Evolutionary conservation across 1,140 invertebrate species (phyloP), one percentile per base, ranked within the genome.

Genomic region (Hormaphis cornu): DNA sequence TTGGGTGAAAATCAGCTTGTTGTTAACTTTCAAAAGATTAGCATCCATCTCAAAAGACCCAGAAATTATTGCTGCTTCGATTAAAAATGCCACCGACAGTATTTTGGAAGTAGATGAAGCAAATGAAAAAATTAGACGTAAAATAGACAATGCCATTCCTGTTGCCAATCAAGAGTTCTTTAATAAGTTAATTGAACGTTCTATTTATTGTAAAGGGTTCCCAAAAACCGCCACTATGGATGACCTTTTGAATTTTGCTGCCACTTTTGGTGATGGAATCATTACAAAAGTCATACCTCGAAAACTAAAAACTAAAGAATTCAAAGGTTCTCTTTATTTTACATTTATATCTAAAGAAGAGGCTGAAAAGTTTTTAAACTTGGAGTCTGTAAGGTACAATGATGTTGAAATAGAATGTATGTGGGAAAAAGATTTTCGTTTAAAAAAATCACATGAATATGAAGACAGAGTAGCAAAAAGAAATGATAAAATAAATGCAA

Each of bases 151-250:
- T 95, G 7, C 94, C 93, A 18, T 95, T 4, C 94, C 93, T n/a
- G 87, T 89, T 72, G 86, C 89, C 76, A 87, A 89, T 74, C 89
- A 92, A 71, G 87, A 90, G 71, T 85, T 88, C 42, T 85, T 86
- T 73, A 89, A 93, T 74, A 86, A 90, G 72, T 79, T 94, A 12
- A 83, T 84, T 74, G 79, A 80, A 6, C 83, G 89, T 70, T 91
- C 91, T 56, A 82, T 91, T 22, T 97, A 97, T 79, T 83, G 86
- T 30, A 97, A 97, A 83, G 91, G 91, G 52, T 97, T 97, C 75
- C 87, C 90, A 2, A 78, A 83, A 53, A 85, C 89, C 24, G 78
- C 80, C 0, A 81, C 80, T 8, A 81, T 97, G 12, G 85, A 90
- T 75, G 82, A 86, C 0, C 77, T 96, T 4, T 81, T 91, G 48